phyloP scores from a whole-genome alignment of 2,888 invertebrate species.

The Stegana nigrithorax region DNA sequence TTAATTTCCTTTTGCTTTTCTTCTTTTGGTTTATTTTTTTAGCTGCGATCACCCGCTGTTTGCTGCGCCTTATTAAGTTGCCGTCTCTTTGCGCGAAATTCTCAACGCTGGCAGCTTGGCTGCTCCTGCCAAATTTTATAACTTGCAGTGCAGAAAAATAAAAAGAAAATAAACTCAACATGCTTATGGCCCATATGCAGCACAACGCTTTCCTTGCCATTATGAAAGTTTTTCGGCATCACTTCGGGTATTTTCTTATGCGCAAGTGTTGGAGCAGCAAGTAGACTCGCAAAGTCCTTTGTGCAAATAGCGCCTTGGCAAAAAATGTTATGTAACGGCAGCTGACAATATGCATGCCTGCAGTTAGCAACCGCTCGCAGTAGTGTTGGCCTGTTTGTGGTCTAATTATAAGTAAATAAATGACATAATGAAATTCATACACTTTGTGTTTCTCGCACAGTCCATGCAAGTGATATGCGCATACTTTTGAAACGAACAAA shows the following conservation, averaged over 20 bases:
- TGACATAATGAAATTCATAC: too few relatives aligned
- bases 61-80: conserved; percentile 53
- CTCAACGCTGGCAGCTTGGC: conserved; percentile 6
- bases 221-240: conserved; percentile 4
- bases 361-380: too few relatives aligned
- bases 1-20: not conserved
- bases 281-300: conserved; percentile 6
- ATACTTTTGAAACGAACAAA: too few relatives aligned
- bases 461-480: not conserved
- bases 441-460: conserved; percentile 28
- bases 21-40: not conserved
- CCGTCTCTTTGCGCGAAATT: conserved; percentile 39
- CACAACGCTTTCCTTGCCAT: not conserved
- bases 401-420: conserved; percentile 60
- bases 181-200: not conserved
- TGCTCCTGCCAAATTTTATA: conserved; percentile 33
- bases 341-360: conserved; percentile 28
- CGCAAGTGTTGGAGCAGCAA: too few relatives aligned
- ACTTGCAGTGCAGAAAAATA: not conserved
- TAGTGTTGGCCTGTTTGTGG: conserved; percentile 26
- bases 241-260: too few relatives aligned
- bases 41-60: conserved; percentile 27
- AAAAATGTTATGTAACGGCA: conserved; percentile 34
- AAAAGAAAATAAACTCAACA: not conserved
- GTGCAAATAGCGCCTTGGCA: conserved; percentile 19